Conservation (phyloP, 2,797 vertebrate species). For the Calcarius lapponicus region DNA sequence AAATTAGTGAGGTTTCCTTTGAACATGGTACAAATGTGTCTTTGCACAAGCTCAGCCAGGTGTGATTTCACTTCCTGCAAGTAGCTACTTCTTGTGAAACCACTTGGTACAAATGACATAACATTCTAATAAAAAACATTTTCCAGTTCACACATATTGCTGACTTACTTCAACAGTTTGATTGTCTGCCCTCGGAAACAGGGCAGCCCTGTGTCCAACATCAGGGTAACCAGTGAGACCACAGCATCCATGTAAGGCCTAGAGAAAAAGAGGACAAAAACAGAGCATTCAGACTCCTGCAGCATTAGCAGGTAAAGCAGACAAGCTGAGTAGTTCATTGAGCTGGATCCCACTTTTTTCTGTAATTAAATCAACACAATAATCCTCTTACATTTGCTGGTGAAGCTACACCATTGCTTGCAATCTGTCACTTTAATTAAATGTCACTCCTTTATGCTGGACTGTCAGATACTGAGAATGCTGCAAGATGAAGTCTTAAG, state of each 20-base stretch:
- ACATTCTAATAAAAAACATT: background rate
- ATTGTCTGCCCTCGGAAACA: constrained; percentile 99
- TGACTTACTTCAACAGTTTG: constrained; percentile 93
- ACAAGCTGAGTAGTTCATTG: background rate
- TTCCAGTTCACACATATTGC: background rate
- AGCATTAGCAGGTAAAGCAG: background rate
- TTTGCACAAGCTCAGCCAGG: background rate
- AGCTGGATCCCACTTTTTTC: constrained; percentile 11
- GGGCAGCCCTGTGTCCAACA: constrained; percentile 96
- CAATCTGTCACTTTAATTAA: constrained; percentile 30
- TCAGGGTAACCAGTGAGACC: constrained; percentile 93
- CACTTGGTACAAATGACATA: background rate
- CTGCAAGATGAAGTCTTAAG: background rate
- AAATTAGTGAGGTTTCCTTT: background rate
- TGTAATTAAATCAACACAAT: constrained; percentile 34
- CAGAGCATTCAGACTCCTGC: background rate
- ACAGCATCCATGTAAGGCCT: constrained; percentile 99
- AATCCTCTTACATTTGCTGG: constrained; percentile 20
- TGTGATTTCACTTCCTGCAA: background rate
- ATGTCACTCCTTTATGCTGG: background rate
- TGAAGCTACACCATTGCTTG: background rate
- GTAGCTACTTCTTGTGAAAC: background rate
- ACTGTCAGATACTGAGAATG: background rate
- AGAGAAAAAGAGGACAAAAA: background rate
- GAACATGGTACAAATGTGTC: background rate